phyloP scores from a whole-genome alignment of 2,113 vertebrate species.

The Hystrix brachyura region DNA sequence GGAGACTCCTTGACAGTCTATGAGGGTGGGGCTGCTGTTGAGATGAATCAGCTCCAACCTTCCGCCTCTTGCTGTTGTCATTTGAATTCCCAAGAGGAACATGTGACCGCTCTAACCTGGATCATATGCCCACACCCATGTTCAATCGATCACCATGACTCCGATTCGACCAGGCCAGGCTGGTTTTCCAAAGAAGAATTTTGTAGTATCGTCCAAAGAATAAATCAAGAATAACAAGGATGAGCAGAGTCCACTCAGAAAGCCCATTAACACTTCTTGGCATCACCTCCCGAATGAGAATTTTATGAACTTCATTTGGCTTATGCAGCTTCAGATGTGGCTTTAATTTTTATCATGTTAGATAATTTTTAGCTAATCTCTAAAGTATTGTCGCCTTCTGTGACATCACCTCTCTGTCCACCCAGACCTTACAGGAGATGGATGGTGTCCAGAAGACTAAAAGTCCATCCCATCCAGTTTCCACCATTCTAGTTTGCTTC shows the following conservation, averaged over 20 bases:
- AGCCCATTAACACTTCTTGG: not conserved
- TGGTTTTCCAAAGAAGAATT: slow-evolving; percentile 3
- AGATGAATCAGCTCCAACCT: not conserved
- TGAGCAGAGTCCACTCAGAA: not conserved
- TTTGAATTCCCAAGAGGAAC: not conserved
- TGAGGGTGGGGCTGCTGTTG: not conserved
- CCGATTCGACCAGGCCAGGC: not conserved
- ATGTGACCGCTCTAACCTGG: not conserved
- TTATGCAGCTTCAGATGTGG: not conserved
- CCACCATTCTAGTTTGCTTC: not conserved
- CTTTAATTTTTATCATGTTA: slow-evolving; percentile 26
- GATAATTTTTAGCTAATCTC: not conserved
- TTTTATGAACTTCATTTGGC: not conserved
- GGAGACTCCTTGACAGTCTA: not conserved
- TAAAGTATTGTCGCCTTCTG: not conserved
- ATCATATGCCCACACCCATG: not conserved
- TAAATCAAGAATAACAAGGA: not conserved
- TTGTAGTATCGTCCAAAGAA: not conserved
- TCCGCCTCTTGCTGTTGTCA: not conserved
- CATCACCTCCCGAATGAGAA: not conserved
- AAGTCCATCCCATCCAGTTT: not conserved
- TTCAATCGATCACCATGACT: not conserved
- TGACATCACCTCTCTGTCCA: not conserved
- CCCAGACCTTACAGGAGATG: not conserved
- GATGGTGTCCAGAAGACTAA: not conserved